phyloP scores from a whole-genome alignment of 2,113 vertebrate species.

The Tringa solitaria region DNA sequence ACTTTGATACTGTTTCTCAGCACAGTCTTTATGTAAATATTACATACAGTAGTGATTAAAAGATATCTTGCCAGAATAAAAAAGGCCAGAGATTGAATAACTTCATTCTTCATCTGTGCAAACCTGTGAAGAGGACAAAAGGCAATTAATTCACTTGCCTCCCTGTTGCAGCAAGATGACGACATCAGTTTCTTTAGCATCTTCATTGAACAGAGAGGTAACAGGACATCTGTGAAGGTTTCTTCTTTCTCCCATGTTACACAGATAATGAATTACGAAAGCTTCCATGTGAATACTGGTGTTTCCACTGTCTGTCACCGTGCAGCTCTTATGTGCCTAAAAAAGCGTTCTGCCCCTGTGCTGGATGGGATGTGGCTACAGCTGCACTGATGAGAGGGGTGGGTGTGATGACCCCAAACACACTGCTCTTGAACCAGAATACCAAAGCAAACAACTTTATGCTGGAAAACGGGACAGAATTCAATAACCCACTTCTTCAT shows the following conservation, averaged over 20 bases:
- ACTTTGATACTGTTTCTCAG: constrained; percentile 48
- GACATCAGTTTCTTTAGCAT: not conserved
- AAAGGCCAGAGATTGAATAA: constrained; percentile 20
- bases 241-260: not conserved
- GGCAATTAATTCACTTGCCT: not conserved
- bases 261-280: not conserved
- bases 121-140: constrained; percentile 76
- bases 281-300: not conserved
- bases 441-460: not conserved
- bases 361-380: not conserved
- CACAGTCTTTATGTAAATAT: constrained; percentile 79
- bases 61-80: constrained; percentile 53
- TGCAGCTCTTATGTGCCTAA: rapidly evolving
- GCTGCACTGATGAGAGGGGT: not conserved
- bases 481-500: not conserved
- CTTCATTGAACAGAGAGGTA: not conserved
- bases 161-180: not conserved
- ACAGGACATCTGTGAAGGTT: not conserved
- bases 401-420: not conserved
- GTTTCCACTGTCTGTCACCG: not conserved
- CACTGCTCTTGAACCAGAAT: not conserved
- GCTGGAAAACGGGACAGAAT: not conserved
- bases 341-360: rapidly evolving
- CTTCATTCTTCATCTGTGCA: constrained; percentile 98
- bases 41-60: constrained; percentile 90